phyloP scores from a whole-genome alignment of 2,113 vertebrate genomes.

The Cepphus grylle region DNA sequence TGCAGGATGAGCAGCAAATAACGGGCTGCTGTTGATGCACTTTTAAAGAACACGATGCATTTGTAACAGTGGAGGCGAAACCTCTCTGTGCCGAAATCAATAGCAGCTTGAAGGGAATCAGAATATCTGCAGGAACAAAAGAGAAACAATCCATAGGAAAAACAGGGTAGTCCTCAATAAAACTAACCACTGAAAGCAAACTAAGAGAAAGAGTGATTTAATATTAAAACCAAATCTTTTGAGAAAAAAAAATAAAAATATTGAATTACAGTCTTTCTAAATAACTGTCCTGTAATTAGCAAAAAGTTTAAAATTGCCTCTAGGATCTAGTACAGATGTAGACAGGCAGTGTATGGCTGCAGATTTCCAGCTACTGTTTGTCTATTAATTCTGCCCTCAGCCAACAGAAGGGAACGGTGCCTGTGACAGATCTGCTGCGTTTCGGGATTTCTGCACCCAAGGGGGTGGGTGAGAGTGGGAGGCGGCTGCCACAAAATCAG shows the following conservation, averaged over 20 bases:
- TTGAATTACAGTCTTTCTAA: background rate
- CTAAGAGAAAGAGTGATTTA: background rate
- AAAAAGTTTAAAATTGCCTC: background rate
- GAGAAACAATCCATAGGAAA: background rate
- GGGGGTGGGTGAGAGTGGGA: background rate
- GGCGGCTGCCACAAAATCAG: background rate
- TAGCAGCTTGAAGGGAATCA: background rate
- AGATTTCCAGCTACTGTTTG: background rate
- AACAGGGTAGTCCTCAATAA: background rate
- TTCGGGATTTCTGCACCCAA: background rate
- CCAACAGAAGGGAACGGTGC: background rate
- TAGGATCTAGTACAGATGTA: background rate
- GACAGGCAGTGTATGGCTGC: background rate
- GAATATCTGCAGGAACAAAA: background rate
- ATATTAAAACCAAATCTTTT: background rate
- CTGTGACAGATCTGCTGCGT: background rate
- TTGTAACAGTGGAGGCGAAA: background rate
- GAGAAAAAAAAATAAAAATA: background rate
- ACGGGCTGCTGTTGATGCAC: conserved; percentile 21
- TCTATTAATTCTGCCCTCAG: background rate
- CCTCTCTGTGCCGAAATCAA: background rate
- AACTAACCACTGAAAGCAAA: background rate
- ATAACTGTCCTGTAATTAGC: background rate
- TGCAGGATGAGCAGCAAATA: conserved; percentile 48
- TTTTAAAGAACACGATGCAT: conserved; percentile 24